Evolutionary conservation across 2,113 vertebrate species (phyloP).

Genomic region (Sinocyclocheilus anophthalmus): DNA sequence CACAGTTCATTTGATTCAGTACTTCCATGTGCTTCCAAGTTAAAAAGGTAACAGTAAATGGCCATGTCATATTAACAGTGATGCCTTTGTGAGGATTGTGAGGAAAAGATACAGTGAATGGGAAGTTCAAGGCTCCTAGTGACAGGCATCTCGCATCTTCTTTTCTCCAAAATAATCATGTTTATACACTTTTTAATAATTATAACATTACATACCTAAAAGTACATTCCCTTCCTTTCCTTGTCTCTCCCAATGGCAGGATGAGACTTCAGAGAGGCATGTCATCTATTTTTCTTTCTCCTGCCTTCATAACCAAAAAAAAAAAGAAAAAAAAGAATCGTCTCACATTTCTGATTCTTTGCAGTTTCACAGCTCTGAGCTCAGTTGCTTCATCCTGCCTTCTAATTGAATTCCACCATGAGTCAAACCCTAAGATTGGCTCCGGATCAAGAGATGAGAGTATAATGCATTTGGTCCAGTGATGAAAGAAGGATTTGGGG

Average conservation of each 20-base stretch:
- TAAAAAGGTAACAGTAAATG: conserved; percentile 73
- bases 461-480: conserved; percentile 14
- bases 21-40: conserved; percentile 70
- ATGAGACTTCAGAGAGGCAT: conserved; percentile 43
- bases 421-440: neutral
- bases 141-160: conserved; percentile 56
- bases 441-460: conserved; percentile 12
- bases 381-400: conserved; percentile 32
- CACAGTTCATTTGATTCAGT: conserved; percentile 51
- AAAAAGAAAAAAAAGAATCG: neutral
- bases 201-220: conserved; percentile 60
- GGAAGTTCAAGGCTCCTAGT: conserved; percentile 11
- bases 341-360: conserved; percentile 13
- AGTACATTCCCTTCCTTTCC: conserved; percentile 56
- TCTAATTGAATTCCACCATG: conserved; percentile 3
- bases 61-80: conserved; percentile 71
- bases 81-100: conserved; percentile 41
- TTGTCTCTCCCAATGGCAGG: conserved; percentile 46
- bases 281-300: conserved; percentile 7
- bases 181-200: conserved; percentile 49
- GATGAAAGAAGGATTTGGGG: conserved; percentile 12
- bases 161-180: neutral
- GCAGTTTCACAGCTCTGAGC: neutral
- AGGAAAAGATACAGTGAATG: conserved; percentile 32
- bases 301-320: neutral